Evolutionary conservation across 2,797 vertebrate genomes (phyloP), one percentile per base, ranked within the genome.

Genomic region (Pangasius macronema): DNA sequence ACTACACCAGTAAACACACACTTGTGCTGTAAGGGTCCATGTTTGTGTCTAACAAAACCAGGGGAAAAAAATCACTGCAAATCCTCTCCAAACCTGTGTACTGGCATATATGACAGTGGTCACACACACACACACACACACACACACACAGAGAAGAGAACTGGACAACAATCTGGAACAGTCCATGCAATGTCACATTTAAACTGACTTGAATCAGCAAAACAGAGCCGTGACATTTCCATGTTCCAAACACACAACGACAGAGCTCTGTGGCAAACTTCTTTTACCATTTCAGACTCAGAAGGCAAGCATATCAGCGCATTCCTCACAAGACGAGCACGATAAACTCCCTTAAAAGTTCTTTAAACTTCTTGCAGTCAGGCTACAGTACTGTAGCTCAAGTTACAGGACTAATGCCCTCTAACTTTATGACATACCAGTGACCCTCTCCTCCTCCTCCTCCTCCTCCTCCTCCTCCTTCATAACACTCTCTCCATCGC

Each of bases 401-500:
- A 30, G 18, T 30, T 68, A 42, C 70, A 33, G 33, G 16, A 33
- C 42, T n/a, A 63, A 9, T 59, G 49, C 51, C 94, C 95, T 96
- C 90, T 13, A 81, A n/a, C 49, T 95, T 95, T 96, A 94, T 94
- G 96, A 96, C 94, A 95, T 96, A 93, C 95, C 96, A 96, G 96
- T 95, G 94, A 95, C 96, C 93, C 94, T 96, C 93, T 97, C 95
- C 92, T 96, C 94, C 94, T 95, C 95, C 93, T 84, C 30, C 51
- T 85, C 82, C 82, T 96, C 95, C 92, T 96, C 94, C 94, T 95
- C 95, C 93, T 84, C 30, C 51, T 85, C 82, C 82, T 96, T 95
- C 93, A 95, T 67, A 77, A 97, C 95, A 46, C 95, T 94, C 92
- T 96, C 95, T 93, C 96, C 96, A 87, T 96, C 96, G 95, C 96